phyloP scores from a whole-genome alignment of 1,140 invertebrate genomes.

The Brachionus rubens region DNA sequence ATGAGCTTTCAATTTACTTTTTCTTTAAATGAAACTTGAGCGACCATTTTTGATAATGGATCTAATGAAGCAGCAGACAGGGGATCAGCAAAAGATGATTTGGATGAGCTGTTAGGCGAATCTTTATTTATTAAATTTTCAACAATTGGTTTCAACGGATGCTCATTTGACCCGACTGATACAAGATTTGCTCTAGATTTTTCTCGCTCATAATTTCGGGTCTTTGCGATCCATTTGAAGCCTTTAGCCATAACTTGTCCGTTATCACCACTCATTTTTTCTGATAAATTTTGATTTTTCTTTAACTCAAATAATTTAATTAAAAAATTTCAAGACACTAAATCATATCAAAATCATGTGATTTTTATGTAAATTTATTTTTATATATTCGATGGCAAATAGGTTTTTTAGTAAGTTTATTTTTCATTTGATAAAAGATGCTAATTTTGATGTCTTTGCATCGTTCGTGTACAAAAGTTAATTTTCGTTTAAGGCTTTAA shows the following conservation, averaged over 20 bases:
- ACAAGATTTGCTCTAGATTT: neutral
- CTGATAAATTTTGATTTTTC: neutral
- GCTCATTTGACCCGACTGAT: neutral
- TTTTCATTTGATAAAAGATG: too few relatives aligned
- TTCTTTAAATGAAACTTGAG: conserved; percentile 43
- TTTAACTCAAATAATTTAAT: neutral
- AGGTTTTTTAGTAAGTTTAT: too few relatives aligned
- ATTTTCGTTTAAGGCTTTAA: too few relatives aligned
- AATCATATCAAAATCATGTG: too few relatives aligned
- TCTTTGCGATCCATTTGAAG: neutral
- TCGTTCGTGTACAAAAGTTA: too few relatives aligned
- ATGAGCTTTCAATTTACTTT: neutral
- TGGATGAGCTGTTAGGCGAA: neutral
- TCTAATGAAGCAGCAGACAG: conserved; percentile 1
- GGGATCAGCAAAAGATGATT: conserved; percentile 14
- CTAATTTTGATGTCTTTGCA: too few relatives aligned
- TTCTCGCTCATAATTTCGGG: neutral
- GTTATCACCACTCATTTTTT: neutral
- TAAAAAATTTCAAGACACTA: too few relatives aligned
- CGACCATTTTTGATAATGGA: conserved; percentile 41
- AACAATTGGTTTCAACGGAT: neutral
- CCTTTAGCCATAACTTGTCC: neutral
- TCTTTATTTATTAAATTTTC: neutral
- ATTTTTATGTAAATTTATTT: too few relatives aligned
- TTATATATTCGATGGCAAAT: too few relatives aligned